Evolutionary conservation across 2,888 invertebrate species (phyloP), one percentile per base, ranked within the genome.

Genomic region (Hemicrepidius hirtus): DNA sequence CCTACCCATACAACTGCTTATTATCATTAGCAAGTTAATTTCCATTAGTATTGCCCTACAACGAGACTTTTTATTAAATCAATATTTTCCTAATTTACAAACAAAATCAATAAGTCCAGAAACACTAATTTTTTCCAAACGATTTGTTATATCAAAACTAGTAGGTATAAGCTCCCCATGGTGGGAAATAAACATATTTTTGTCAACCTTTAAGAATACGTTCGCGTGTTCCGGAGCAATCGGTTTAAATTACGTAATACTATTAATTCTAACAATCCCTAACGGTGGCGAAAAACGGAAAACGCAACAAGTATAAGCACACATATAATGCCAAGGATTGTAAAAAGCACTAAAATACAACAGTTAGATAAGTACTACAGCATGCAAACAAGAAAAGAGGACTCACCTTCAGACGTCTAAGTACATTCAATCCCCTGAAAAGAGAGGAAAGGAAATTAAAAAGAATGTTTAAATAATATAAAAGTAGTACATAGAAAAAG

Each of bases 371-470:
- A 46, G 46, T 46, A 16, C 1, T 18, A 46, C 4, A 46, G 49
- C 71, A 71, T 67, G 67, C 66, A 66, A 55, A 67, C 57, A 68
- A 49, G 20, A 53, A 69, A 60, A 63, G 49, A 62, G 32, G 55
- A 86, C 86, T 86, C 83, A 86, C 86, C 86, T 86, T 86, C 57
- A 84, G 78, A 73, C 83, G 84, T 80, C 83, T 84, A 78, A 85
- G 80, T 77, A 85, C 81, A 84, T 84, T 86, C 82, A 86, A 81
- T 78, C 84, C 82, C 85, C 86, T 86, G 84, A 79, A 86, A 85
- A 83, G 81, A 85, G 82, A 84, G 83, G 79, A 80, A 80, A 71
- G 79, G 77, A 79, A 80, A 81, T 80, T 80, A 80, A 74, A 73
- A 82, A 80, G 77, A 80, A 80, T 76, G 77, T 78, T 76, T 74